Conservation (phyloP, 2,888 invertebrate genomes). For the Tanytarsus gracilentus region DNA sequence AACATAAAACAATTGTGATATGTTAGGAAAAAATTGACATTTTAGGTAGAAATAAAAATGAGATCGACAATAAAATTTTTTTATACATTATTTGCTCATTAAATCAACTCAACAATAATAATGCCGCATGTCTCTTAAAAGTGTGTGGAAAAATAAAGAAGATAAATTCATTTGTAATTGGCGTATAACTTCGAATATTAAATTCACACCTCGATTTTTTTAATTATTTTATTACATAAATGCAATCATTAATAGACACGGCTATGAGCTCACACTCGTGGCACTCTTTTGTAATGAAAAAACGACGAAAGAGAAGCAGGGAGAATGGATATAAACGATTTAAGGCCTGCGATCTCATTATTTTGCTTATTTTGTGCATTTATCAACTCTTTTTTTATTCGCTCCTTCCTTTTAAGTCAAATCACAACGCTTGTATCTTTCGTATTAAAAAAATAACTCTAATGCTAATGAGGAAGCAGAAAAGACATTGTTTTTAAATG, state of each 20-base stretch:
- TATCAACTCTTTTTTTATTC: constrained; percentile 1
- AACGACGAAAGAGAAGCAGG: too few species aligned
- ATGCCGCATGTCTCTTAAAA: neutral
- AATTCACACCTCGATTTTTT: constrained; percentile 1
- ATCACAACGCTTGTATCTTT: neutral
- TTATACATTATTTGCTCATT: neutral
- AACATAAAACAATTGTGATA: neutral
- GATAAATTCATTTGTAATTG: constrained; percentile 3
- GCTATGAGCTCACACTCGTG: too few species aligned
- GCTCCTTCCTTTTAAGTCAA: constrained; percentile 2
- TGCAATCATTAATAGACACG: constrained; percentile 7
- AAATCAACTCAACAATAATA: neutral
- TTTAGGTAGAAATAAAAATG: constrained; percentile 8
- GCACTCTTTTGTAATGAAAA: too few species aligned
- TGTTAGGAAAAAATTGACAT: constrained; percentile 2
- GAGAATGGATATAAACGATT: too few species aligned
- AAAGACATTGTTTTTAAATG: neutral
- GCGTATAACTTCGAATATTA: neutral
- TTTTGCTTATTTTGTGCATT: constrained; percentile 12
- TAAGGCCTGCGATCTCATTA: neutral
- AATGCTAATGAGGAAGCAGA: constrained; percentile 14
- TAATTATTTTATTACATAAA: constrained; percentile 15
- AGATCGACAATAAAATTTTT: neutral
- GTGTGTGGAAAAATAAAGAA: too few species aligned
- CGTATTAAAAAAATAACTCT: neutral